Evolutionary conservation across 1,140 invertebrate genomes (phyloP).

Genomic region (Adelges cooleyi): DNA sequence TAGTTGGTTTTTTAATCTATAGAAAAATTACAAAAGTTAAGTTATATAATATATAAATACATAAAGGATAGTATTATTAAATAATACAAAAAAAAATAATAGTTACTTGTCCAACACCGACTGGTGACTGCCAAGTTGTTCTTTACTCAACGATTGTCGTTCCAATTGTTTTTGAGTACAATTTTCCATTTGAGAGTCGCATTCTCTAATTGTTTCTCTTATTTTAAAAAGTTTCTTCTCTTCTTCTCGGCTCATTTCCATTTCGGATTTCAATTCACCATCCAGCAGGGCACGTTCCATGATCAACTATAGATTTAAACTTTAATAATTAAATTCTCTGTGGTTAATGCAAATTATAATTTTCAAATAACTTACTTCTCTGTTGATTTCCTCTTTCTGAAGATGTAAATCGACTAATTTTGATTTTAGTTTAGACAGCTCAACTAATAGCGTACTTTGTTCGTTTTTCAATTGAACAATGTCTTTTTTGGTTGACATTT

Average conservation of each 20-base stretch:
- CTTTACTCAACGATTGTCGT: constrained; percentile 38
- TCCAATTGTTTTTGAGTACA: constrained; percentile 39
- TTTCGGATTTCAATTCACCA: constrained; percentile 67
- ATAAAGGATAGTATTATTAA: background rate
- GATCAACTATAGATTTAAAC: constrained; percentile 52
- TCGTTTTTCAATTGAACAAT: too few relatives aligned
- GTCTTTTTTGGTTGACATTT: too few relatives aligned
- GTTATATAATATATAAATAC: background rate
- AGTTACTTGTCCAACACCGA: background rate
- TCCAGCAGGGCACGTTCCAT: constrained; percentile 69
- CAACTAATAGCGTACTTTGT: background rate
- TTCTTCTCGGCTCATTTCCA: constrained; percentile 53
- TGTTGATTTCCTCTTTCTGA: background rate
- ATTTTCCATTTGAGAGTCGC: constrained; percentile 44
- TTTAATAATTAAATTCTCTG: too few relatives aligned
- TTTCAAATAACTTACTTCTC: background rate
- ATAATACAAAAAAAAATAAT: background rate
- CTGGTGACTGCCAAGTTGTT: background rate
- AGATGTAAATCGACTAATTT: constrained; percentile 8
- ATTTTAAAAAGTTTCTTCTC: constrained; percentile 55
- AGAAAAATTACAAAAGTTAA: background rate
- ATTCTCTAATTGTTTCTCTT: constrained; percentile 47
- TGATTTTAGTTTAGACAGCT: constrained; percentile 1
- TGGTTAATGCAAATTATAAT: too few relatives aligned
- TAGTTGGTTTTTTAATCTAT: constrained; percentile 26